Percentiles rank a stretch among this genome's conserved stretches.
Conservation (phyloP, 1,140 invertebrate genomes). For the Papilio glaucus region DNA sequence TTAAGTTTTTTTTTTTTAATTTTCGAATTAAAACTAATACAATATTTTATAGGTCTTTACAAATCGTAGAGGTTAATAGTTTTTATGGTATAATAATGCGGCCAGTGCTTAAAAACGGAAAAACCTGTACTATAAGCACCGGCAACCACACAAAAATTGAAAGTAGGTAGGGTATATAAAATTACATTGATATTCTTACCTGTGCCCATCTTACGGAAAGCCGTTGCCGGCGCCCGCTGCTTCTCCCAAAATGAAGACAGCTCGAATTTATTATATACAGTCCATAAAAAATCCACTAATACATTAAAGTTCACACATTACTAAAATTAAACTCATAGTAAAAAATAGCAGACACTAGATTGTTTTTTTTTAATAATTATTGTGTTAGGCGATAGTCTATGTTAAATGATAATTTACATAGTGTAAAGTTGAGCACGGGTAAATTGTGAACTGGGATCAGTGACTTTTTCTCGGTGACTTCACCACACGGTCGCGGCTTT, state of each 20-base stretch:
- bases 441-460: too few relatives aligned
- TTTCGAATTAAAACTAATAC: too few relatives aligned
- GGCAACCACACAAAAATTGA: too few relatives aligned
- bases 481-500: constrained; percentile 75
- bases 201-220: constrained; percentile 83
- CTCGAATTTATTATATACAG: constrained; percentile 51
- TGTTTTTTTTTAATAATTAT: neutral
- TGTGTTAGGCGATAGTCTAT: neutral
- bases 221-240: constrained; percentile 78
- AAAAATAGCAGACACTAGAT: neutral
- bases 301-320: constrained; percentile 25
- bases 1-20: too few relatives aligned
- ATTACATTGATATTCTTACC: constrained; percentile 71
- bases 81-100: too few relatives aligned
- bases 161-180: too few relatives aligned
- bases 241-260: constrained; percentile 83
- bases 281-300: constrained; percentile 33
- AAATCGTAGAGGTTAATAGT: too few relatives aligned
- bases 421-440: neutral
- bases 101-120: too few relatives aligned
- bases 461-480: constrained; percentile 75
- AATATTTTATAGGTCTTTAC: too few relatives aligned
- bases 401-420: constrained; percentile 31
- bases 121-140: too few relatives aligned
- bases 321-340: constrained; percentile 6